Evolutionary conservation across 2,797 vertebrate species (phyloP).

Genomic region (Chanos chanos): DNA sequence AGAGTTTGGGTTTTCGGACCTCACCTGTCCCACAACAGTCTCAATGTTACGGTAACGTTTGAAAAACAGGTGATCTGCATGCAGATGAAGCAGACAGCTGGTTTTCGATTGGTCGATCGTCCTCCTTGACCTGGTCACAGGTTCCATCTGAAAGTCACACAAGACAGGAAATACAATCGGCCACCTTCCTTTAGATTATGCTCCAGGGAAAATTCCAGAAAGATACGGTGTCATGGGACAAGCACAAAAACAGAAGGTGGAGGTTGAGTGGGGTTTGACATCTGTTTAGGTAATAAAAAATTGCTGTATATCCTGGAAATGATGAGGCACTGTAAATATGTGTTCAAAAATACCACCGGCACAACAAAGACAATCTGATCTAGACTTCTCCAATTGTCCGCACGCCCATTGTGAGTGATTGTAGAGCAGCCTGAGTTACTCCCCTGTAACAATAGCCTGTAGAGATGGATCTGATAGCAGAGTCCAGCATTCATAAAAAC

Average conservation of each 20-base stretch:
- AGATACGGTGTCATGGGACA: neutral
- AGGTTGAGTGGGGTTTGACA: conserved; percentile 37
- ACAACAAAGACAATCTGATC: conserved; percentile 4
- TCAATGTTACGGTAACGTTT: conserved; percentile 69
- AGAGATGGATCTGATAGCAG: conserved; percentile 36
- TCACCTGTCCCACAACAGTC: conserved; percentile 78
- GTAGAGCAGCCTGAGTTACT: conserved; percentile 3
- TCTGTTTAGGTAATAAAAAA: conserved; percentile 57
- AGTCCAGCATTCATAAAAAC: conserved; percentile 36
- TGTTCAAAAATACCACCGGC: conserved; percentile 53
- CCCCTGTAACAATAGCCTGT: conserved; percentile 39
- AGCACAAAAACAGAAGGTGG: conserved; percentile 1
- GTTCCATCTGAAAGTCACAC: conserved; percentile 56
- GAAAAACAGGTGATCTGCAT: conserved; percentile 73
- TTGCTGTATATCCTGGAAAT: conserved; percentile 47
- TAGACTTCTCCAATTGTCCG: conserved; percentile 7
- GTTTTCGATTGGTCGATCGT: conserved; percentile 69
- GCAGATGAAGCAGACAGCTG: conserved; percentile 74
- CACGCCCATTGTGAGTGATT: conserved; percentile 13
- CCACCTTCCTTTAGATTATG: no score
- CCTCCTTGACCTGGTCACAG: conserved; percentile 55
- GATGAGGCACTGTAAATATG: conserved; percentile 38
- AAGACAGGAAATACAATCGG: neutral
- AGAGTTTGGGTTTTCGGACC: neutral
- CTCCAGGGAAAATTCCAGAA: neutral